These are phyloP conservation scores for Brachyptera risi DNA, from an alignment of 2,888 invertebrate genomes.

Conservation along the genomic window DNA sequence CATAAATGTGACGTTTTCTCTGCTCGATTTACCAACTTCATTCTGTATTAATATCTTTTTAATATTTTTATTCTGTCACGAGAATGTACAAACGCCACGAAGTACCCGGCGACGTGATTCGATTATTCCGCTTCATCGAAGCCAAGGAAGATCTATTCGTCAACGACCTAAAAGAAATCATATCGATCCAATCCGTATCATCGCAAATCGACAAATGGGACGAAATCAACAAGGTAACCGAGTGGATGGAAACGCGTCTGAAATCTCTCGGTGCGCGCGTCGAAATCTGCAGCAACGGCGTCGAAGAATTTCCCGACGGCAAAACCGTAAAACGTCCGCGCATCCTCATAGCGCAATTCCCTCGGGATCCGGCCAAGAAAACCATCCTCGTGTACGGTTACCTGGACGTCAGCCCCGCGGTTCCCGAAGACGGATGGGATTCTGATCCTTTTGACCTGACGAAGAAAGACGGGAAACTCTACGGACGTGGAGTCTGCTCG, in stretches of 20 bases:
- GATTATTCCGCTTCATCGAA: background rate
- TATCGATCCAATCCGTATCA: background rate
- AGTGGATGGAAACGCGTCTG: background rate
- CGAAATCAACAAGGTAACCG: background rate
- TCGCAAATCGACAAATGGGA: background rate
- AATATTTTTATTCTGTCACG: background rate
- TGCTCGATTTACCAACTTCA: too few relatives aligned
- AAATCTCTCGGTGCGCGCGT: background rate
- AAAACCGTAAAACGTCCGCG: background rate
- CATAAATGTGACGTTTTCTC: too few relatives aligned
- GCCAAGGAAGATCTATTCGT: background rate
- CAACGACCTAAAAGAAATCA: background rate
- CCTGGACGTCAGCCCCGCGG: conserved; percentile 5
- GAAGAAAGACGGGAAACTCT: background rate
- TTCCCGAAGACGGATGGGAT: background rate
- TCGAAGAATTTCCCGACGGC: background rate
- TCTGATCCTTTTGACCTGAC: conserved; percentile 1
- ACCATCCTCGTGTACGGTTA: conserved; percentile 6
- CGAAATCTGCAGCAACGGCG: background rate
- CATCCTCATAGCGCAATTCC: background rate
- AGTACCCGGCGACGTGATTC: background rate
- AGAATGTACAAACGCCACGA: background rate
- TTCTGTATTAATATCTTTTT: too few relatives aligned
- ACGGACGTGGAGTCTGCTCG: background rate
- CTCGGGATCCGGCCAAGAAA: conserved; percentile 1